Conservation (phyloP, 1,140 invertebrate species). For the Solenopsis fugax region DNA sequence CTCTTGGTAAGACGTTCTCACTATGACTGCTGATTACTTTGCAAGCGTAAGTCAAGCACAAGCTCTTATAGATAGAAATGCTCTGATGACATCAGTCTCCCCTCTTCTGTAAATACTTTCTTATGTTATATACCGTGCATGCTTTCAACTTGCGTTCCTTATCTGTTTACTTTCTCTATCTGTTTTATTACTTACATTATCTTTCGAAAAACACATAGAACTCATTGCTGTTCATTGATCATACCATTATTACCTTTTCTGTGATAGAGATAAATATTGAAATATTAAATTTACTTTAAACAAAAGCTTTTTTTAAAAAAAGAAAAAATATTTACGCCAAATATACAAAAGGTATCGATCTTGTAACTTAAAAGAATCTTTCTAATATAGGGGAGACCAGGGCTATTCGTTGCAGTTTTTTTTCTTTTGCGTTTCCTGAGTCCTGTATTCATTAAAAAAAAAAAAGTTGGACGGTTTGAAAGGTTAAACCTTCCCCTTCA, state of each 20-base stretch:
- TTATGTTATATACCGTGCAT: background rate
- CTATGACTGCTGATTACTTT: background rate
- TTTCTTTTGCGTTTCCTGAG: too few relatives aligned
- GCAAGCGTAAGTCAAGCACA: background rate
- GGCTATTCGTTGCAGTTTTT: too few relatives aligned
- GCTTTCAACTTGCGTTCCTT: background rate
- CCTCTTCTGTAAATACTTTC: background rate
- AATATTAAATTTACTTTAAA: background rate
- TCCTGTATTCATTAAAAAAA: too few relatives aligned
- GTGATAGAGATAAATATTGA: background rate
- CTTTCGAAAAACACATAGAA: background rate
- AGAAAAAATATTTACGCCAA: too few relatives aligned
- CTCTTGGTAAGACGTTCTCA: background rate
- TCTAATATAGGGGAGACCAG: too few relatives aligned
- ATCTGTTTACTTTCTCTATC: conserved; percentile 52
- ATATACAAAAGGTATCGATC: too few relatives aligned
- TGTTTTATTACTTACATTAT: background rate
- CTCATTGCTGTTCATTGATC: background rate
- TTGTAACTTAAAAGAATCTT: too few relatives aligned
- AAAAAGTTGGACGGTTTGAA: too few relatives aligned
- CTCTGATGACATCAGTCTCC: background rate
- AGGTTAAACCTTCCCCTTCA: too few relatives aligned
- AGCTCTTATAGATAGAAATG: background rate
- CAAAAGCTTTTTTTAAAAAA: too few relatives aligned
- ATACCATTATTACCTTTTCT: background rate